Conservation (phyloP, 2,888 invertebrate species). For the Drosophila mayaguana region DNA sequence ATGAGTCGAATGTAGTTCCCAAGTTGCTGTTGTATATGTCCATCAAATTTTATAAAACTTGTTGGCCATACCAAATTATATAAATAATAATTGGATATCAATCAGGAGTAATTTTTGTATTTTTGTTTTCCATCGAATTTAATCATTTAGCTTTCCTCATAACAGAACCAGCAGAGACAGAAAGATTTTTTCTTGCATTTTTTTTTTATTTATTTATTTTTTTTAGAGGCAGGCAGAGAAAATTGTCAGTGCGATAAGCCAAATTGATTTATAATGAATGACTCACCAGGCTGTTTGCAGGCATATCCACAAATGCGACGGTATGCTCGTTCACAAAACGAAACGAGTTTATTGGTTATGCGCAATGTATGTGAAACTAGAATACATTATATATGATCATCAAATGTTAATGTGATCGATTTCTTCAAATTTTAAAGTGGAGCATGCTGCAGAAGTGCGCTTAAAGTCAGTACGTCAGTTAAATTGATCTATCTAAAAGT, state of each 20-base stretch:
- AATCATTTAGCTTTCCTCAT: slow-evolving; percentile 35
- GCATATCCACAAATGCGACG: slow-evolving; percentile 42
- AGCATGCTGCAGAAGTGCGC: background rate
- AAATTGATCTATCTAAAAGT: background rate
- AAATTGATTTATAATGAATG: slow-evolving; percentile 79
- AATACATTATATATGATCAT: background rate
- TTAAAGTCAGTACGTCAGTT: background rate
- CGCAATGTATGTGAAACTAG: background rate
- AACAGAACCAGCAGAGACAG: slow-evolving; percentile 45
- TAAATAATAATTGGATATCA: slow-evolving; percentile 23
- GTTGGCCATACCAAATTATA: slow-evolving; percentile 5
- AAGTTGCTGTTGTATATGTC: slow-evolving; percentile 20
- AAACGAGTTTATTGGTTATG: background rate
- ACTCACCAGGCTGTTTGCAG: slow-evolving; percentile 52
- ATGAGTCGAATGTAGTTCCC: slow-evolving; percentile 35
- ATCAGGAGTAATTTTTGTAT: slow-evolving; percentile 32
- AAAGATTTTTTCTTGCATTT: slow-evolving; percentile 37
- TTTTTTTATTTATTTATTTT: slow-evolving; percentile 28
- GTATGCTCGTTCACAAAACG: background rate
- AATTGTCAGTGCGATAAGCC: slow-evolving; percentile 68
- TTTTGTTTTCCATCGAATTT: slow-evolving; percentile 1
- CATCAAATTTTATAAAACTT: background rate
- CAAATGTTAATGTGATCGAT: background rate
- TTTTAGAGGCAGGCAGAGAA: slow-evolving; percentile 40
- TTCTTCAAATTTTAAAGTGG: background rate